Evolutionary conservation across 2,888 invertebrate species (phyloP).

Genomic region (Villa cingulata): DNA sequence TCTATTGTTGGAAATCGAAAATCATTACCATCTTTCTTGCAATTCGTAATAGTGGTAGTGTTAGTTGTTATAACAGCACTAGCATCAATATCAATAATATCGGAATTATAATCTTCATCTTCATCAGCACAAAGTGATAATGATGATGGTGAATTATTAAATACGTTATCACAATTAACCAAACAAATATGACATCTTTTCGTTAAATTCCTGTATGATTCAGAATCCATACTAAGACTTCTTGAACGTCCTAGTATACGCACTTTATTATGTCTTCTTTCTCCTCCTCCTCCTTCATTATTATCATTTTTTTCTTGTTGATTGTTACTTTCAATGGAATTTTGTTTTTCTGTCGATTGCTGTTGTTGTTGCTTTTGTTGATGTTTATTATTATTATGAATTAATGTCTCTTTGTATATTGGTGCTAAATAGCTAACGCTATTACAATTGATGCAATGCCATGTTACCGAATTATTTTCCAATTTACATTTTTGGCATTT

Average conservation of each 20-base stretch:
- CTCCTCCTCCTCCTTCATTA: not conserved
- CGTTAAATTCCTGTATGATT: slow-evolving; percentile 23
- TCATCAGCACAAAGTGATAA: not conserved
- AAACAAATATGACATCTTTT: slow-evolving; percentile 35
- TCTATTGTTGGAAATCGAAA: slow-evolving; percentile 21
- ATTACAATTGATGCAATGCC: slow-evolving; percentile 37
- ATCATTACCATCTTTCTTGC: slow-evolving; percentile 19
- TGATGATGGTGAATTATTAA: slow-evolving; percentile 22
- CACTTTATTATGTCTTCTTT: slow-evolving; percentile 14
- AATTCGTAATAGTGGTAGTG: not conserved
- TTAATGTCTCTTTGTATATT: slow-evolving; percentile 34
- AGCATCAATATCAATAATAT: not conserved
- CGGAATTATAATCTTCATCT: no score
- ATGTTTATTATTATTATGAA: slow-evolving; percentile 16
- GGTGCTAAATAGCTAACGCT: slow-evolving; percentile 36
- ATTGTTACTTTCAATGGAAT: not conserved
- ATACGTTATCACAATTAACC: slow-evolving; percentile 34
- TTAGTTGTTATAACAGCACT: not conserved
- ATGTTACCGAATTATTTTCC: slow-evolving; percentile 36
- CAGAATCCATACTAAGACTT: slow-evolving; percentile 34
- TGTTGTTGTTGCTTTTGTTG: slow-evolving; percentile 14
- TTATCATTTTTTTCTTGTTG: not conserved
- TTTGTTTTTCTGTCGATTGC: not conserved
- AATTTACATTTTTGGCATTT: slow-evolving; percentile 34
- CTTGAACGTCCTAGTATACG: slow-evolving; percentile 28